Evolutionary conservation across 2,888 invertebrate species (phyloP).

Genomic region (Lycaena phlaeas): DNA sequence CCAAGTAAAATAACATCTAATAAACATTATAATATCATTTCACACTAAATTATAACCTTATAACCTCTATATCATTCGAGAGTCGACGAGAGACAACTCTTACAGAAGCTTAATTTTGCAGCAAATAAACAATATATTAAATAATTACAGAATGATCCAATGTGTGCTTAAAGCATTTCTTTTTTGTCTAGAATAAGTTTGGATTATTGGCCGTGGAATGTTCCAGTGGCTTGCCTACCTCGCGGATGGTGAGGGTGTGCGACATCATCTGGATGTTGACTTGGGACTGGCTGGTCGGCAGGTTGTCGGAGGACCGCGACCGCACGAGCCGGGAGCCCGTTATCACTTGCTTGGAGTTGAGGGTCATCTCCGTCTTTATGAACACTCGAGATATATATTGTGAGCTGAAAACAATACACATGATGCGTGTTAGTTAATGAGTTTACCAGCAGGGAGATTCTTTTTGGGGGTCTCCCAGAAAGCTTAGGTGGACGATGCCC

Average conservation of each 20-base stretch:
- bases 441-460: too few species aligned
- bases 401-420: conserved; percentile 73
- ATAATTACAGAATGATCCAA: conserved; percentile 2
- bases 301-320: conserved; percentile 90
- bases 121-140: conserved; percentile 5
- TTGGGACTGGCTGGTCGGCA: conserved; percentile 93
- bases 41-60: conserved; percentile 14
- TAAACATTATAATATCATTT: conserved; percentile 34
- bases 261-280: conserved; percentile 97
- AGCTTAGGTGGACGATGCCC: too few species aligned
- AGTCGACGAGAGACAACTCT: too few species aligned
- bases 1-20: conserved; percentile 68
- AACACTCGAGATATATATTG: conserved; percentile 95
- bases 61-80: neutral
- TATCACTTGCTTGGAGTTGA: conserved; percentile 88
- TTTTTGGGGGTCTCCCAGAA: too few species aligned
- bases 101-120: conserved; percentile 1
- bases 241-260: conserved; percentile 92
- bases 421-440: neutral
- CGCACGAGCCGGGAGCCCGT: conserved; percentile 84
- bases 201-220: too few species aligned
- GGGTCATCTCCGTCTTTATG: conserved; percentile 94
- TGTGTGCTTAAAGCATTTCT: neutral
- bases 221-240: too few species aligned
- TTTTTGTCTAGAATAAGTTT: neutral